These are phyloP conservation scores for Spicauda simplicius DNA, from an alignment of 2,888 invertebrate genomes.

Conservation along the genomic window DNA sequence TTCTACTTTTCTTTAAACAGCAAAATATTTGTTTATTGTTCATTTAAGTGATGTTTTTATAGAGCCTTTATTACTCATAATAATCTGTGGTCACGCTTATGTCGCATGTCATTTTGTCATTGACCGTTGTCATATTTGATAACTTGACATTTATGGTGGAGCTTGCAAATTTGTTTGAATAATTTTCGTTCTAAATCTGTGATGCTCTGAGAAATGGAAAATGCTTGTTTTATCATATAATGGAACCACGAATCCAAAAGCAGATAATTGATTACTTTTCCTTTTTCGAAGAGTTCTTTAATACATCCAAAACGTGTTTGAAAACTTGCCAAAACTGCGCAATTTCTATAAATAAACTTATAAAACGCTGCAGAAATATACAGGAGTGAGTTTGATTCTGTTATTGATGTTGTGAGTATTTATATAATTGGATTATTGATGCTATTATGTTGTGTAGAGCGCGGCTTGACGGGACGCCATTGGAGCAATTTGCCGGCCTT, in stretches of 20 bases:
- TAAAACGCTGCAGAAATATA: constrained; percentile 78
- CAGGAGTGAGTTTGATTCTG: constrained; percentile 68
- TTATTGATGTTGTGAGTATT: constrained; percentile 29
- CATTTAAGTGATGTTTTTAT: too few relatives aligned
- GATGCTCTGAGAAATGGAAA: constrained; percentile 32
- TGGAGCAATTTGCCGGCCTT: constrained; percentile 71
- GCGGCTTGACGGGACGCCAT: constrained; percentile 66
- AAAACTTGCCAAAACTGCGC: constrained; percentile 80
- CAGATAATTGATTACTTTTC: constrained; percentile 81
- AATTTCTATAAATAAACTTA: constrained; percentile 79
- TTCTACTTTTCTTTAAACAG: too few relatives aligned
- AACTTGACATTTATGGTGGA: too few relatives aligned
- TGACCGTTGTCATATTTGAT: too few relatives aligned
- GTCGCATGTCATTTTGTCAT: too few relatives aligned
- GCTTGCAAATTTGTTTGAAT: too few relatives aligned
- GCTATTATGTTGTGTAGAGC: constrained; percentile 61
- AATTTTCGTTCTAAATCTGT: not conserved
- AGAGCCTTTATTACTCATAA: too few relatives aligned
- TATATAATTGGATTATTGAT: not conserved
- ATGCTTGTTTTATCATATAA: constrained; percentile 52
- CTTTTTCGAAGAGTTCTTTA: constrained; percentile 77
- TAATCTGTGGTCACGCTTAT: too few relatives aligned
- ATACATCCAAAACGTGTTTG: constrained; percentile 74
- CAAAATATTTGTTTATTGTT: too few relatives aligned
- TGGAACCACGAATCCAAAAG: constrained; percentile 81